Base-by-base conservation (phyloP, 1,140 invertebrate species). In the Tribolium castaneum region DNA sequence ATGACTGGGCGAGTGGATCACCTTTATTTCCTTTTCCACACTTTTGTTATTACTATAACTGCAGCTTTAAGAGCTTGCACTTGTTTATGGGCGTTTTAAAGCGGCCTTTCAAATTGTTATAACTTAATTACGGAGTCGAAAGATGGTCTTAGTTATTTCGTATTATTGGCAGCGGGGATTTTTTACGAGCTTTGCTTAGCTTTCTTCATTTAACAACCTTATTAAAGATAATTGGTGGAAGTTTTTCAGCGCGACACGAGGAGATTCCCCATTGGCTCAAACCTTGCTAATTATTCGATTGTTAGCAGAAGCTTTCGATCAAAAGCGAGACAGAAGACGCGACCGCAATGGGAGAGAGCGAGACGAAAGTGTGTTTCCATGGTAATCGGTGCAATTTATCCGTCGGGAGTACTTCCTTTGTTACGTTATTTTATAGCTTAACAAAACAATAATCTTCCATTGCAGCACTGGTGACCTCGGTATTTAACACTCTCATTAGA, bases 31-130 rank as follows among this genome's bases (percentile, higher is more conserved):
- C 78, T 81, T 83, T 84, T 78, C 76, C 70, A 77, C 79, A 80
- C 80, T 85, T 82, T 85, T 83, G 79, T 82, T 85, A 81, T 83
- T 81, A 82, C 76, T 80, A 80, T 82, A 83, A 83, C 81, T 82
- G 78, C 79, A 73, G 79, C 75, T 84, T 84, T 81, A 80, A 84
- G 83, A 82, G 80, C 80, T 85, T 84, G 83, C 83, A 84, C 82
- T 82, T 78, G 78, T 84, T 83, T 85, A 83, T 81, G 79, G 81
- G 81, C 80, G 77, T 83, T 82, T 85, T 81, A 83, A 84, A 82
- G 75, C 73, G 77, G 75, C 76, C 80, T 78, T 82, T 81, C 73
- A 84, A 83, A 84, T 84, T 85, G 82, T 84, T 86, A 83, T 85
- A 82, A 83, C 81, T 86, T 83, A 86, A 85, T 86, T 84, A 84